phyloP scores from a whole-genome alignment of 1,140 invertebrate species.

The Procambarus clarkii region DNA sequence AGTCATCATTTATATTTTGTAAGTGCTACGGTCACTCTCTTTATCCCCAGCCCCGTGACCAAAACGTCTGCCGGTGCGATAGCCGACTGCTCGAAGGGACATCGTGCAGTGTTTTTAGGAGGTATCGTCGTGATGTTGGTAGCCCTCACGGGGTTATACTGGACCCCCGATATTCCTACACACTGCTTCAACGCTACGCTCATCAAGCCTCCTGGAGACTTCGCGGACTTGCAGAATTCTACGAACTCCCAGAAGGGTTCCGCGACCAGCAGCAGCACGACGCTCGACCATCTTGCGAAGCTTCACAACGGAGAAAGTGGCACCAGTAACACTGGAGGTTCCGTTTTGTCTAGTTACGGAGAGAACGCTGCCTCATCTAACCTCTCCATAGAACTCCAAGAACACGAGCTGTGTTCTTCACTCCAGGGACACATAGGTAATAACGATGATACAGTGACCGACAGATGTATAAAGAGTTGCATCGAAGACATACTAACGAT shows the following conservation, averaged over 20 bases:
- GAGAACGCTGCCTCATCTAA: background rate
- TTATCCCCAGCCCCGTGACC: slow-evolving; percentile 6
- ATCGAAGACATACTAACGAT: too few relatives aligned
- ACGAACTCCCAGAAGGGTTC: background rate
- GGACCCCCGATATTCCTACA: slow-evolving; percentile 24
- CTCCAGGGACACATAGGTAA: background rate
- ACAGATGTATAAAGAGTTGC: too few relatives aligned
- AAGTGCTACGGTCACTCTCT: background rate
- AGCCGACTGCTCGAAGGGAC: slow-evolving; percentile 13
- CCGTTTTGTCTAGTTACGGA: too few relatives aligned
- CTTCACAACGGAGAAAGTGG: background rate
- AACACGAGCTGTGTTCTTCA: background rate
- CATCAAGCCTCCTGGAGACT: background rate
- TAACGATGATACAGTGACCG: too few relatives aligned
- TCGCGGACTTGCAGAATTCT: background rate
- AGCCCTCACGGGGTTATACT: slow-evolving; percentile 45
- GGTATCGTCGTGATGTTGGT: slow-evolving; percentile 27
- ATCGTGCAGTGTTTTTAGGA: slow-evolving; percentile 42
- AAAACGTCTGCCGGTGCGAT: slow-evolving; percentile 44
- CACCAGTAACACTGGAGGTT: background rate
- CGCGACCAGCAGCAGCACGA: too few relatives aligned
- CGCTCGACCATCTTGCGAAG: background rate
- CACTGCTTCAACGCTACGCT: background rate
- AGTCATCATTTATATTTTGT: too few relatives aligned
- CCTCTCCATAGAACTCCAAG: background rate